Percentiles rank a stretch among this genome's conserved stretches.
Evolutionary conservation across 2,888 invertebrate genomes (phyloP).

Genomic region (Oeneis ivallda): DNA sequence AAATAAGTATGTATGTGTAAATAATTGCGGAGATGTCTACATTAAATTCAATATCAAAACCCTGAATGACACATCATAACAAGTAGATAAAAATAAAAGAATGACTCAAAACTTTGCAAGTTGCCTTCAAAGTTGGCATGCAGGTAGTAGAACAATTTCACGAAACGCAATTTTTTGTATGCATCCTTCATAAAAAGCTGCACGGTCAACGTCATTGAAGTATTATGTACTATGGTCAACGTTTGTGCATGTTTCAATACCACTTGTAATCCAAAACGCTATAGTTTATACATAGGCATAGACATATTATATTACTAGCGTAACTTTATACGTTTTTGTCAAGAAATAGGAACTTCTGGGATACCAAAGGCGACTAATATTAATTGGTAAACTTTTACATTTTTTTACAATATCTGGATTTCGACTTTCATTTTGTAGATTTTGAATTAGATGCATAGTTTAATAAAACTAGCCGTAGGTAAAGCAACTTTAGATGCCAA

Average conservation of each 20-base stretch:
- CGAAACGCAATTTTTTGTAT: conserved; percentile 60
- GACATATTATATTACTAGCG: too few relatives aligned
- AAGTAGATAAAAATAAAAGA: conserved; percentile 22
- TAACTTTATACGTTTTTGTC: conserved; percentile 46
- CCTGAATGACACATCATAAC: background rate
- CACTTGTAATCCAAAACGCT: conserved; percentile 47
- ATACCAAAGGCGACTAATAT: background rate
- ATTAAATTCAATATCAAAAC: background rate
- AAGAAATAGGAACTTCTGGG: background rate
- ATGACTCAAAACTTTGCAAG: conserved; percentile 37
- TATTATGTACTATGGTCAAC: too few relatives aligned
- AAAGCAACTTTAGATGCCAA: too few relatives aligned
- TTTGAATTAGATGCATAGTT: too few relatives aligned
- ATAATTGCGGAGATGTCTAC: background rate
- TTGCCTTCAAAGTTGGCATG: conserved; percentile 48
- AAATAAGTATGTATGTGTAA: background rate
- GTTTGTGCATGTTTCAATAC: conserved; percentile 49
- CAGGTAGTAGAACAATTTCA: conserved; percentile 73
- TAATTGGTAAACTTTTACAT: too few relatives aligned
- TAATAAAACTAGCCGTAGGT: too few relatives aligned
- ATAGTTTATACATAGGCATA: too few relatives aligned
- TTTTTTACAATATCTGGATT: too few relatives aligned
- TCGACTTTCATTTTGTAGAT: too few relatives aligned
- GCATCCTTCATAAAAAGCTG: conserved; percentile 57
- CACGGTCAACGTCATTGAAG: conserved; percentile 54